Base-by-base conservation (phyloP, 2,797 vertebrate genomes). In the Xiphorhynchus erythropygius region DNA sequence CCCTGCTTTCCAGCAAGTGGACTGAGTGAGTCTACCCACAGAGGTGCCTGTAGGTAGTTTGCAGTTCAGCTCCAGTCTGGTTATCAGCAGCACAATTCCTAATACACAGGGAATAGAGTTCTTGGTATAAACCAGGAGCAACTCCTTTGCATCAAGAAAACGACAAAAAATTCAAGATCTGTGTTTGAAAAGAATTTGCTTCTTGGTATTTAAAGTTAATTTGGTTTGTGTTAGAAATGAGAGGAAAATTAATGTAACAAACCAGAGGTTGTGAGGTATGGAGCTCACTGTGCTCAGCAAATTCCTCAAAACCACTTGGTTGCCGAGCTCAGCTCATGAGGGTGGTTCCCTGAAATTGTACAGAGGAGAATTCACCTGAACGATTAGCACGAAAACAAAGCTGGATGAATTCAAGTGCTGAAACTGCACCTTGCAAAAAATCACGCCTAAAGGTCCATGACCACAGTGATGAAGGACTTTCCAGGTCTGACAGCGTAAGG, bases 201-300 rank as follows among this genome's bases (percentile, higher is more conserved):
- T n/a, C 7, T 25, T 46, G 30, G 22, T 55, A 35, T 67, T 74
- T 79, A 57, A n/a, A 77, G 28, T 46, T 74, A 28, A 85, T 65
- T 64, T 3, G 0, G 44, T 56, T 50, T 44, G 24, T 79, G 10
- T 41, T 35, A 65, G 39, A 71, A 87, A 68, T 3, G 1, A 77
- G 55, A 89, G 32, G 41, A 42, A 53, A 39, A 46, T 23, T 64
- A 63, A 37, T 11, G 8, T 64, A 63, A 9, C 5, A 42, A 69
- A 30, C 8, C 44, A 74, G 28, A 7, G 0, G 1, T 2, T 49
- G 47, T 18, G 18, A 74, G 7, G 4, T 11, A 11, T 1, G 17
- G 13, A 50, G 47, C 27, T 21, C 3, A 16, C 35, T 8, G 17
- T 4, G 4, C 44, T 60, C 5, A 17, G 39, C 5, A 53, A 11